A percentile compares a stretch with the other conserved stretches of the same genome.
phyloP scores from a whole-genome alignment of 2,888 invertebrate genomes.

The Pharmacophagus antenor region DNA sequence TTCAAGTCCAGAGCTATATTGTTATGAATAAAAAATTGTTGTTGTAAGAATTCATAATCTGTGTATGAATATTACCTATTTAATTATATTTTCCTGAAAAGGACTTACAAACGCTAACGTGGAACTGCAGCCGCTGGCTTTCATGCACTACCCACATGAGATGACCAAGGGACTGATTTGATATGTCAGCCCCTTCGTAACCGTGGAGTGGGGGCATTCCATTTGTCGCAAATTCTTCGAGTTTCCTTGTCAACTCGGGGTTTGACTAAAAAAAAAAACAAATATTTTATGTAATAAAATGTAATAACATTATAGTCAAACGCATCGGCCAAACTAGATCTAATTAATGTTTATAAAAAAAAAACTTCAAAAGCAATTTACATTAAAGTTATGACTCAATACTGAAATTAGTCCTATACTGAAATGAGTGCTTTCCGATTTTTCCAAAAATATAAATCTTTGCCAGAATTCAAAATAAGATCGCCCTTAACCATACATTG shows the following conservation, averaged over 20 bases:
- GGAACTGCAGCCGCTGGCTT: constrained; percentile 44
- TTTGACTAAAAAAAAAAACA: constrained; percentile 46
- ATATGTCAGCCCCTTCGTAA: constrained; percentile 41
- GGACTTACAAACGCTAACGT: constrained; percentile 50
- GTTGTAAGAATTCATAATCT: no score
- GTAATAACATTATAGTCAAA: neutral
- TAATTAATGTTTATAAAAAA: neutral
- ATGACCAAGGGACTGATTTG: constrained; percentile 45
- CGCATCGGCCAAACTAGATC: no score
- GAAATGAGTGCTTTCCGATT: no score
- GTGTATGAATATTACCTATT: neutral
- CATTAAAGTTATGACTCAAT: no score
- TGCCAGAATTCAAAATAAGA: no score
- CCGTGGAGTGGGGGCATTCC: constrained; percentile 55
- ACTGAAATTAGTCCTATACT: no score
- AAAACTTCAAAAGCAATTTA: no score
- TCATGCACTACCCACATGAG: constrained; percentile 50
- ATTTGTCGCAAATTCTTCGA: constrained; percentile 47
- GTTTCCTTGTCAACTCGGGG: constrained; percentile 45
- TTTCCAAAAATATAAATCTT: no score
- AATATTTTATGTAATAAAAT: constrained; percentile 5
- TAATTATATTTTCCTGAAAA: neutral
- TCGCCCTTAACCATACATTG: no score
- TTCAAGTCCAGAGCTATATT: no score
- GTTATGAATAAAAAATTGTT: no score